Conservation (phyloP, 2,888 invertebrate species). For the Apotomis capreana region DNA sequence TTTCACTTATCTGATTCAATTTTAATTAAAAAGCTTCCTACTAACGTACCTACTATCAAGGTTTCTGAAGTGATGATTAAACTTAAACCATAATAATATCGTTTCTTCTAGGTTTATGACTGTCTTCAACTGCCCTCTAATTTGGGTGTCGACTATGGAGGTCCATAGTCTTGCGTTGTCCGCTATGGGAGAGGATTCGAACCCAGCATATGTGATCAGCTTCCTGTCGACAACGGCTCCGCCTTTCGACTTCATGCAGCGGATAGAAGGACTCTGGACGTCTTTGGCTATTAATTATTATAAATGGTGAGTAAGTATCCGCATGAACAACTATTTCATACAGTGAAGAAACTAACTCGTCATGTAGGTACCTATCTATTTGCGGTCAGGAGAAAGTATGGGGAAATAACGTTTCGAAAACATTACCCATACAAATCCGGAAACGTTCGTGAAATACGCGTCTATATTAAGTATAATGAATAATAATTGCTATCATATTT, state of each 20-base stretch:
- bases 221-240: conserved; percentile 47
- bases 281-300: conserved; percentile 9
- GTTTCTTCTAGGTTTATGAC: conserved; percentile 17
- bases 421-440: too few relatives aligned
- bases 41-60: too few relatives aligned
- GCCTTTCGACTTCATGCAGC: conserved; percentile 60
- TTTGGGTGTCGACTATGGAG: conserved; percentile 47
- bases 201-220: conserved; percentile 60
- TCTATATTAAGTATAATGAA: too few relatives aligned
- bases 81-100: neutral
- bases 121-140: conserved; percentile 27
- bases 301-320: conserved; percentile 10
- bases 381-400: too few relatives aligned
- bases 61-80: too few relatives aligned
- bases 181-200: conserved; percentile 58
- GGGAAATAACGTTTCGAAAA: too few relatives aligned
- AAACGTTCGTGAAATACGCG: too few relatives aligned
- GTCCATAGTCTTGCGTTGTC: conserved; percentile 56
- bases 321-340: neutral
- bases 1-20: too few relatives aligned
- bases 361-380: too few relatives aligned
- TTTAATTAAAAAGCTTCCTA: too few relatives aligned
- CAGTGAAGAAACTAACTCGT: too few relatives aligned
- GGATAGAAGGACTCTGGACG: conserved; percentile 53
- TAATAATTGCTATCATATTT: too few relatives aligned